Evolutionary conservation across 2,797 vertebrate genomes (phyloP), one percentile per base, ranked within the genome.

Genomic region (Sarcoramphus papa): DNA sequence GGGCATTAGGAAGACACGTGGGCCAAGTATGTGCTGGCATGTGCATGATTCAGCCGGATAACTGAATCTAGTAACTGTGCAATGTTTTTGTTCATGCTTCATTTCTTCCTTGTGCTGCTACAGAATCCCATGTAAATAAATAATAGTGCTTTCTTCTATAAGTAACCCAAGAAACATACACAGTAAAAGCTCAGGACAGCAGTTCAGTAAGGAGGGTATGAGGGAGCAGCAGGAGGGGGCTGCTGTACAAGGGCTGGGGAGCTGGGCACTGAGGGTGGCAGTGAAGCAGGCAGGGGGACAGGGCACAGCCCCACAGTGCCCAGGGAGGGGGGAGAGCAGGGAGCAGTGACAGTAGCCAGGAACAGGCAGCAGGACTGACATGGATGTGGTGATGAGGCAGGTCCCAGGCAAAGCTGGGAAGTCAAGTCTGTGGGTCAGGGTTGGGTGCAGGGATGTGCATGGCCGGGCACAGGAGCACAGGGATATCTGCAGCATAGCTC

Each of bases 331-430:
- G 25, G 12, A 51, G 7, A 92, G 18, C 28, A 12, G 50, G 51
- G 18, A 70, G 43, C 33, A 47, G 57, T 20, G 21, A 41, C 25
- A 24, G 37, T 14, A 70, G 40, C 30, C 8, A 2, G 37, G 18
- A 72, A 31, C 21, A 77, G 43, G 4, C 37, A 51, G 64, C 8
- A 41, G 51, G 12, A 57, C 17, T 0, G 0, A 40, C 12, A 24
- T 0, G 10, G 25, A 70, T 0, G 0, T 19, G 43, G 45, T 51
- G 45, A 27, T 47, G 18, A 64, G 37, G 20, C 8, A 43, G 23
- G 24, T 76, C 9, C 35, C 33, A n/a, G 33, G 30, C 0, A 0
- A 53, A 85, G 54, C 16, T 3, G 3, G 35, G 4, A 69, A 63
- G 20, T 54, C n/a, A 45, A 51, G 13, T 18, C 1, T 1, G 13